phyloP scores from a whole-genome alignment of 2,888 invertebrate genomes.

The Hyles lineata region DNA sequence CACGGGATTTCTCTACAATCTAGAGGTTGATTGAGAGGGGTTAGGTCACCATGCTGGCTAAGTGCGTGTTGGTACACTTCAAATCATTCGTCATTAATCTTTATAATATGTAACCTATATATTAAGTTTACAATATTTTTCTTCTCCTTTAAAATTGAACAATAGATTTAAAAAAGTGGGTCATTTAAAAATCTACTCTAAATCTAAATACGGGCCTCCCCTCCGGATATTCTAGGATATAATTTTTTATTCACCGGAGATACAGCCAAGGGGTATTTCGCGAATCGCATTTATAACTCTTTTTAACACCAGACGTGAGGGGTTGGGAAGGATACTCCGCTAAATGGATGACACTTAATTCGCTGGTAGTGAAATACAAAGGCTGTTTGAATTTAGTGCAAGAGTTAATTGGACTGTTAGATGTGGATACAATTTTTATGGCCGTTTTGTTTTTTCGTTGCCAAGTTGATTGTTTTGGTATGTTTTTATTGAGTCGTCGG shows the following conservation, averaged over 20 bases:
- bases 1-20: too few relatives aligned
- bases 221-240: background rate
- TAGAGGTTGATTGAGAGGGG: too few relatives aligned
- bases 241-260: slow-evolving; percentile 11
- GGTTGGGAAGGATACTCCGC: background rate
- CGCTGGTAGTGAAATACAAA: slow-evolving; percentile 5
- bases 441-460: background rate
- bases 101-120: too few relatives aligned
- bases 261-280: slow-evolving; percentile 32
- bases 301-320: slow-evolving; percentile 46
- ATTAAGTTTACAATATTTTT: too few relatives aligned
- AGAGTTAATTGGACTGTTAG: slow-evolving; percentile 5
- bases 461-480: background rate
- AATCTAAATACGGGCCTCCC: background rate
- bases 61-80: too few relatives aligned
- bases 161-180: background rate
- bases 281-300: slow-evolving; percentile 55
- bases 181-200: background rate
- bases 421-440: slow-evolving; percentile 1
- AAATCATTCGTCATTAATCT: too few relatives aligned
- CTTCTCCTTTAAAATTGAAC: too few relatives aligned
- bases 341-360: slow-evolving; percentile 6
- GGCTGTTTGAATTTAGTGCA: background rate
- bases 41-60: too few relatives aligned
- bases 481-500: background rate